These are phyloP conservation scores for Anguilla rostrata DNA, from an alignment of 2,113 vertebrate species.

Conservation along the genomic window DNA sequence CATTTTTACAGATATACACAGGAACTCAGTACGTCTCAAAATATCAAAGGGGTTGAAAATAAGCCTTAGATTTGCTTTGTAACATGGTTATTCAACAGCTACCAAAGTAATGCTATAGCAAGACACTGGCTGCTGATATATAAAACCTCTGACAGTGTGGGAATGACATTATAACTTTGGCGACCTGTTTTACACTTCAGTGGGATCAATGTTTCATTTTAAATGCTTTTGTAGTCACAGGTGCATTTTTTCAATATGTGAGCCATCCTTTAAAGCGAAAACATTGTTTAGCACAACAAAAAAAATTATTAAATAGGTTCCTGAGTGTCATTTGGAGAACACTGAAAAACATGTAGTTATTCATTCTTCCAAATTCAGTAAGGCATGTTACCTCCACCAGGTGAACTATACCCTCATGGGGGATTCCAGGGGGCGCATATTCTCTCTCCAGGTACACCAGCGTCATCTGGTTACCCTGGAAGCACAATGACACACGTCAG, in stretches of 20 bases:
- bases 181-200: neutral
- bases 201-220: neutral
- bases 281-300: no score
- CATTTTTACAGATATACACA: neutral
- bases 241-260: no score
- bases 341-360: neutral
- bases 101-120: neutral
- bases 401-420: constrained; percentile 75
- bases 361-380: neutral
- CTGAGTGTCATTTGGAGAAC: neutral
- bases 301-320: no score
- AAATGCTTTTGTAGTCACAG: neutral
- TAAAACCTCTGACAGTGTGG: neutral
- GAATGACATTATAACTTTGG: no score
- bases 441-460: constrained; percentile 82
- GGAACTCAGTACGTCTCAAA: neutral
- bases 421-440: constrained; percentile 76
- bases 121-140: neutral
- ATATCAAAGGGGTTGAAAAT: neutral
- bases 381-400: constrained; percentile 82
- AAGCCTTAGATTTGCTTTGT: neutral
- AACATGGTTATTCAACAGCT: neutral
- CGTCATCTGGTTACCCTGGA: constrained; percentile 94
- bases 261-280: no score
- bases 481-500: constrained; percentile 7